phyloP scores from a whole-genome alignment of 2,888 invertebrate species.

The Boloria selene region DNA sequence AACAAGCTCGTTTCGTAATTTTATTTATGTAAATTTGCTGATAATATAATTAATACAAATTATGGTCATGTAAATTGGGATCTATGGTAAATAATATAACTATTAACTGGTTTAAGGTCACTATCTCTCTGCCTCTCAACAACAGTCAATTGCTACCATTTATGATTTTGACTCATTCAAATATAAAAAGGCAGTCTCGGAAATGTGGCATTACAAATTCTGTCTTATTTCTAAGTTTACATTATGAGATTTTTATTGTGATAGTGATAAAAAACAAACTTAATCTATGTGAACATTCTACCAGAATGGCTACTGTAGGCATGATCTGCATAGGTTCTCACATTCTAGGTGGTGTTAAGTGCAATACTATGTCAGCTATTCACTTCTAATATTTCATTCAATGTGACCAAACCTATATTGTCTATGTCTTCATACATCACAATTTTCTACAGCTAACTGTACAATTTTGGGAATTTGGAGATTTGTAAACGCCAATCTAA shows the following conservation, averaged over 20 bases:
- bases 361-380: conserved; percentile 76
- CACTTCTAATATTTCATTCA: conserved; percentile 67
- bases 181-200: conserved; percentile 83
- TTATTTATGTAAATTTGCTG: conserved; percentile 83
- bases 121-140: conserved; percentile 60
- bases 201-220: conserved; percentile 80
- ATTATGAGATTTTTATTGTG: conserved; percentile 81
- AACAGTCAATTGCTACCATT: conserved; percentile 63
- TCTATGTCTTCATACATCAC: conserved; percentile 84
- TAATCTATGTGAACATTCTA: conserved; percentile 77
- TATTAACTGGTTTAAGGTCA: conserved; percentile 71
- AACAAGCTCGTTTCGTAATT: conserved; percentile 79
- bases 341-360: conserved; percentile 71
- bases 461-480: conserved; percentile 72
- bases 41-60: conserved; percentile 83
- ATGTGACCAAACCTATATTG: conserved; percentile 82
- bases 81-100: conserved; percentile 75
- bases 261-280: conserved; percentile 79
- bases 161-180: conserved; percentile 72
- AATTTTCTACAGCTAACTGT: conserved; percentile 83
- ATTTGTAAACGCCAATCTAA: conserved; percentile 67
- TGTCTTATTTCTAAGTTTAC: conserved; percentile 79
- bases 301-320: conserved; percentile 73
- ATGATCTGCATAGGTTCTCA: conserved; percentile 69
- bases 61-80: conserved; percentile 80